A percentile compares a stretch with the other conserved stretches of the same genome.
Evolutionary conservation across 2,888 invertebrate species (phyloP).

Genomic region (Lasioglossum figueresi): DNA sequence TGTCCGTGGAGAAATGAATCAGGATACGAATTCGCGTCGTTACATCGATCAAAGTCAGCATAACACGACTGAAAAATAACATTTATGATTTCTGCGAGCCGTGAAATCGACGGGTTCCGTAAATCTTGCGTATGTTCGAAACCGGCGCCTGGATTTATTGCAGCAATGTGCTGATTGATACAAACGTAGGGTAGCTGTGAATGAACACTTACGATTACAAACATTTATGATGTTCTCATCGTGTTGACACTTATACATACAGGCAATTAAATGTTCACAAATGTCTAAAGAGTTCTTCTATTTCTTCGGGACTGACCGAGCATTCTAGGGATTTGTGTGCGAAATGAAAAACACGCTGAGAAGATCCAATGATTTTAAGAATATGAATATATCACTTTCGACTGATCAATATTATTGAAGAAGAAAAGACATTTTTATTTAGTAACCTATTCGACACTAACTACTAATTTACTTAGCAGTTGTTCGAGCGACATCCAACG

Average conservation of each 20-base stretch:
- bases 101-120: neutral
- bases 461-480: no score
- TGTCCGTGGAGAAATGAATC: neutral
- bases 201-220: neutral
- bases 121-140: neutral
- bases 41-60: neutral
- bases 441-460: no score
- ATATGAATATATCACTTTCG: no score
- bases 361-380: no score
- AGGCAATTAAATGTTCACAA: neutral
- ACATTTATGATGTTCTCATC: neutral
- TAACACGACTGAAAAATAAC: neutral
- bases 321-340: no score
- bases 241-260: neutral
- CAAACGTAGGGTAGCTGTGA: neutral
- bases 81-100: neutral
- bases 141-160: neutral
- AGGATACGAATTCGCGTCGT: neutral
- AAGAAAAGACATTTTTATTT: no score
- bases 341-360: no score
- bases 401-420: no score
- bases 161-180: neutral
- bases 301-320: no score
- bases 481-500: no score
- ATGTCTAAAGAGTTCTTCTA: neutral